Percentiles rank a stretch among this genome's conserved stretches.
These are phyloP conservation scores for Spinibarbus caldwelli DNA, from an alignment of 2,797 vertebrate species.

Conservation along the genomic window DNA sequence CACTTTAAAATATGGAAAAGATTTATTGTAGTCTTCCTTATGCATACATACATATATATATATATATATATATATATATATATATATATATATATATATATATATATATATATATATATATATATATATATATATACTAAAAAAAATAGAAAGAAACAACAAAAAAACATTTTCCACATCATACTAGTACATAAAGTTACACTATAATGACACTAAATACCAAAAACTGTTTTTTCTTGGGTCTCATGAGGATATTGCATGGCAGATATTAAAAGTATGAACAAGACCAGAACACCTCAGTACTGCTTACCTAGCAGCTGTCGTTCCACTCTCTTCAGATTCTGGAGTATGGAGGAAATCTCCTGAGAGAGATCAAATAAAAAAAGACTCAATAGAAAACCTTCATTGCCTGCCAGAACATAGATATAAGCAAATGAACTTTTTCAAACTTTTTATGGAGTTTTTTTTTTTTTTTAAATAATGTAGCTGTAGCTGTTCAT, in stretches of 20 bases:
- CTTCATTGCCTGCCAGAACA: background rate
- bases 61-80: no score
- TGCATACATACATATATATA: no score
- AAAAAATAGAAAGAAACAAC: background rate
- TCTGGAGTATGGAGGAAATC: slow-evolving; percentile 92
- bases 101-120: background rate
- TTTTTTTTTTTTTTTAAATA: no score
- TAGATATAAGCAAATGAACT: background rate
- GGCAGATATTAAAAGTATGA: background rate
- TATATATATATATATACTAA: no score
- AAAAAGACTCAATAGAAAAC: slow-evolving; percentile 6
- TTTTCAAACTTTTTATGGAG: background rate
- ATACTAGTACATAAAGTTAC: background rate
- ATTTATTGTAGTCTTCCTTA: background rate
- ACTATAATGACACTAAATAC: background rate
- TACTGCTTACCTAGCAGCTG: slow-evolving; percentile 86
- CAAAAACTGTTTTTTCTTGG: background rate
- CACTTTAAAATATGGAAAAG: background rate
- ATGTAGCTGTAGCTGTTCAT: background rate
- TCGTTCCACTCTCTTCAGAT: slow-evolving; percentile 91
- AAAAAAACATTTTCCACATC: background rate
- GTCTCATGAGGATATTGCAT: background rate
- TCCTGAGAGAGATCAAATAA: slow-evolving; percentile 78
- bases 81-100: no score
- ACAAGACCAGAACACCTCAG: background rate